Base-by-base conservation (phyloP, 2,113 vertebrate genomes). In the Sturnira hondurensis region DNA sequence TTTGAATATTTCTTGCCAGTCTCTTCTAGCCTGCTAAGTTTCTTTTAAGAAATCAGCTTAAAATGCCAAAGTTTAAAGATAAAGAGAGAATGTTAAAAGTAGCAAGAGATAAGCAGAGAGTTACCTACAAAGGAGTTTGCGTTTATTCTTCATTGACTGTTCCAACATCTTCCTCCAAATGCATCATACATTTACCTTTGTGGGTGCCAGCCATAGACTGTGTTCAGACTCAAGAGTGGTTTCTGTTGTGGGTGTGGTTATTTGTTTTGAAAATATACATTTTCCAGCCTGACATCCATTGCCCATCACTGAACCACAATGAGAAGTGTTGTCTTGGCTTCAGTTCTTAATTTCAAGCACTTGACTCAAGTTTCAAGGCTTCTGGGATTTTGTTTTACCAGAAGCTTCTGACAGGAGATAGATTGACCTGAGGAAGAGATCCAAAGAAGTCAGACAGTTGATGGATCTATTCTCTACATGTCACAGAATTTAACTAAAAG, bases 211-310 rank as follows among this genome's bases (percentile, higher is more conserved):
- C 88, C 11, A 41, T 84, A 13, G 41, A 58, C 68, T 50, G 20
- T 93, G 26, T 78, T 80, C 78, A 76, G 41, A 83, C 38, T 38
- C 54, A 73, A 67, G 86, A 82, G 41, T 86, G 58, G 41, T 80
- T 67, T 61, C 65, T 88, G 43, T 12, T 81, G 4, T 93, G 47
- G 71, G 43, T 33, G 11, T 33, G 92, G 56, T 58, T 73, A 8
- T 92, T 92, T 70, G 38, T 90, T 81, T 91, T 67, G 41, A 74
- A 96, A 93, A 93, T 54, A 70, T 7, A 87, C 33, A 52, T 65
- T 78, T 91, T 52, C 70, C 82, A 80, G 71, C 77, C 54, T 85
- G 26, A 16, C 47, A 70, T 78, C n/a, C 36, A 33, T 61, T 95
- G 33, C 54, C 63, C 20, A 36, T 78, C 76, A 50, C 22, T 74